Evolutionary conservation across 2,113 vertebrate genomes (phyloP), one percentile per base, ranked within the genome.

Genomic region (Callithrix jacchus): DNA sequence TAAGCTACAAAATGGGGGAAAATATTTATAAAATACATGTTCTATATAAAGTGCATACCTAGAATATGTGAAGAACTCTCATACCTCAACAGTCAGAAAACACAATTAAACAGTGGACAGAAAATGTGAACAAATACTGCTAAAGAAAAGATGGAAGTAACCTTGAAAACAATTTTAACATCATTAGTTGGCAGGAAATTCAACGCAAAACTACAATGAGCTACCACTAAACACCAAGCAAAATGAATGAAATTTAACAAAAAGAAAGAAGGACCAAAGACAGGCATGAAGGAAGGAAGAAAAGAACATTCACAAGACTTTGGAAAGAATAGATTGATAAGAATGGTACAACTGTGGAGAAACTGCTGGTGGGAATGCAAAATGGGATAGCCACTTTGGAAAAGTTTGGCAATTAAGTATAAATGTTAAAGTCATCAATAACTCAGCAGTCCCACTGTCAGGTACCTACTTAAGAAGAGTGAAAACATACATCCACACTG

Each of bases 11-110:
- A 77, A 32, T 58, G 6, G n/a, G 73, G 89, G 56, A 94, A 54
- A 93, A 66, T 68, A 79, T 49, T 70, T 93, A 45, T 42, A 91
- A 96, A 96, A 76, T 86, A 8, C 8, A 25, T 88, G 47, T 71
- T 6, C 16, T 10, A 71, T 23, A 17, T 45, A 80, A 82, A 83
- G 40, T n/a, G 45, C 27, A 45, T 74, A 52, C 71, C 23, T 84
- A 94, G 32, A 91, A 76, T 54, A 42, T 58, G 20, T 35, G 9
- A 92, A 91, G 74, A 91, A 84, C 18, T 0, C 30, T 47, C 47
- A 64, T 37, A 89, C 73, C 8, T 89, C 56, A 81, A 40, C 47
- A 85, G 54, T 47, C 9, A 93, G 35, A 91, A 12, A 86, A 79
- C 37, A 25, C 54, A 54, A 4, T 86, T 30, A 76, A 73, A 58